Evolutionary conservation across 2,888 invertebrate species (phyloP).

Genomic region (Orgyia antiqua): DNA sequence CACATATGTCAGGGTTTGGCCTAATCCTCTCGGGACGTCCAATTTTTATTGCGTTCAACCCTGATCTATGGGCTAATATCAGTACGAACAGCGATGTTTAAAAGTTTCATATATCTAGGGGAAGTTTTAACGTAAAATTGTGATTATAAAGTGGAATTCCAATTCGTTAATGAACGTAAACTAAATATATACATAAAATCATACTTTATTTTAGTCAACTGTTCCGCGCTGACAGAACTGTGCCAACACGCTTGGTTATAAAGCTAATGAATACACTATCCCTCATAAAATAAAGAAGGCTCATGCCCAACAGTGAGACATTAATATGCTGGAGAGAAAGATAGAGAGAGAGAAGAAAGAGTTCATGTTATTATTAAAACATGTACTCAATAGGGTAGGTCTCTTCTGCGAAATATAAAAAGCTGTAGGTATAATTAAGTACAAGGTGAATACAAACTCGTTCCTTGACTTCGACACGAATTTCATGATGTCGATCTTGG

Average conservation of each 20-base stretch:
- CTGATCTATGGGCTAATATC: conserved; percentile 68
- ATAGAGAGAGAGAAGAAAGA: too few species aligned
- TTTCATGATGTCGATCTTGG: conserved; percentile 46
- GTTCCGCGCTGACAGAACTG: too few species aligned
- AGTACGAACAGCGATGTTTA: conserved; percentile 53
- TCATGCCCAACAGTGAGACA: too few species aligned
- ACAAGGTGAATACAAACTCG: conserved; percentile 30
- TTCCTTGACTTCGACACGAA: conserved; percentile 37
- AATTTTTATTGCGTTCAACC: conserved; percentile 70
- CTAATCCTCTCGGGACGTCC: conserved; percentile 68
- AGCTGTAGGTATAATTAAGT: conserved; percentile 30
- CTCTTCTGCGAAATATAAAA: conserved; percentile 23
- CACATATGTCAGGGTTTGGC: conserved; percentile 73
- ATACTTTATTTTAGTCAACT: too few species aligned
- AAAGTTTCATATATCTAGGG: conserved; percentile 46
- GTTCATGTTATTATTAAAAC: conserved; percentile 4
- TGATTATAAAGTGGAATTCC: conserved; percentile 10
- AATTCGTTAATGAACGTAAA: too few species aligned
- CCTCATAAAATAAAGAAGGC: too few species aligned
- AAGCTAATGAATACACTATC: too few species aligned
- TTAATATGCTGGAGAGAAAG: too few species aligned
- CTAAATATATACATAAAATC: too few species aligned
- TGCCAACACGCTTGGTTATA: too few species aligned
- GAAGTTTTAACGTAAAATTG: conserved; percentile 10
- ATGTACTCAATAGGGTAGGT: conserved; percentile 4